Conservation (phyloP, 2,797 vertebrate species). For the Scyliorhinus canicula region DNA sequence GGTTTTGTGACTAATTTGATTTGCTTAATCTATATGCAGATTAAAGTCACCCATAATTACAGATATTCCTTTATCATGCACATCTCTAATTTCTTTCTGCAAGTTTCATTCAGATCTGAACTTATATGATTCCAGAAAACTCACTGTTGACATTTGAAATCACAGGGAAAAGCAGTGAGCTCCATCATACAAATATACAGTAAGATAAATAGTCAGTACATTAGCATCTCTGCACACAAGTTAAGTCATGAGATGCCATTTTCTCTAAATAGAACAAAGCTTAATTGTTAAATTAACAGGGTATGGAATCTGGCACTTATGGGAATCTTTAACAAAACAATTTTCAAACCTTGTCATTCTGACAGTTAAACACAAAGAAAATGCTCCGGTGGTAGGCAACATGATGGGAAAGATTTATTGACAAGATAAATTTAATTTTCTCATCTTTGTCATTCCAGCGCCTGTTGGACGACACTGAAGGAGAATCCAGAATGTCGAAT, state of each 20-base stretch:
- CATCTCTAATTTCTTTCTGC: no score
- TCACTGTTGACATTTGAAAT: not conserved
- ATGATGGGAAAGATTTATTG: not conserved
- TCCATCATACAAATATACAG: not conserved
- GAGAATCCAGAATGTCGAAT: no score
- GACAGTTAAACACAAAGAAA: not conserved
- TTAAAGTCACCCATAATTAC: no score
- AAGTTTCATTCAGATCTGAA: not conserved
- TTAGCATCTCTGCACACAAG: not conserved
- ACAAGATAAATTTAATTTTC: not conserved
- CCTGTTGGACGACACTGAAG: no score
- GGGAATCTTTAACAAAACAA: not conserved
- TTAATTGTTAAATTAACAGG: not conserved
- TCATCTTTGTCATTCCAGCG: not conserved
- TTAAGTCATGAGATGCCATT: not conserved
- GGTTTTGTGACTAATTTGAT: no score
- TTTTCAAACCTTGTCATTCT: not conserved
- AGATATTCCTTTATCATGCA: no score
- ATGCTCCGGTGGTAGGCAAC: not conserved
- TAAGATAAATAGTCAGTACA: not conserved
- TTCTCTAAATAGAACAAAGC: not conserved
- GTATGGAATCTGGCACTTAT: not conserved
- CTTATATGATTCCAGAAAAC: not conserved
- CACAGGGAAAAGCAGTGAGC: not conserved
- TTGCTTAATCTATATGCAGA: no score